Evolutionary conservation across 2,797 vertebrate species (phyloP).

Genomic region (Sitta carolinensis): DNA sequence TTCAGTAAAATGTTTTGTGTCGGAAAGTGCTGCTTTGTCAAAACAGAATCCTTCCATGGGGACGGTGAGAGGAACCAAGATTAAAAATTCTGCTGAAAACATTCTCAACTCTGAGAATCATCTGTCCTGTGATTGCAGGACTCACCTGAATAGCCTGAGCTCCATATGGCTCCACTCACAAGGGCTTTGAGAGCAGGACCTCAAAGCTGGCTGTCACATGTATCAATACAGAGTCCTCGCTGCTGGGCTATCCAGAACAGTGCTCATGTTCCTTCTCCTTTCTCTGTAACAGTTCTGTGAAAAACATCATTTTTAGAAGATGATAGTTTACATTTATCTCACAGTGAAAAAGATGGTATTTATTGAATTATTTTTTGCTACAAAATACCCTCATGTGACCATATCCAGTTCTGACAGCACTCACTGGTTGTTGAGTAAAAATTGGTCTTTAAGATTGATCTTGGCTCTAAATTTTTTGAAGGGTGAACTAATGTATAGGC

Average conservation of each 20-base stretch:
- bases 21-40: background rate
- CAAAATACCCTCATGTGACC: background rate
- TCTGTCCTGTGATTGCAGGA: background rate
- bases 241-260: background rate
- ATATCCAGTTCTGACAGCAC: background rate
- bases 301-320: background rate
- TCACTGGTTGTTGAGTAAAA: background rate
- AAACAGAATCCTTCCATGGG: background rate
- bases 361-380: background rate
- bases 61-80: background rate
- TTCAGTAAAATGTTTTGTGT: background rate
- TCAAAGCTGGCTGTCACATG: background rate
- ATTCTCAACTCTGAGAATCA: background rate
- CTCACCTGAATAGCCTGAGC: background rate
- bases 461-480: background rate
- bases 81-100: background rate
- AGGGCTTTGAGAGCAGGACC: background rate
- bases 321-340: background rate
- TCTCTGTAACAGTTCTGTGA: background rate
- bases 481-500: background rate
- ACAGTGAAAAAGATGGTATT: background rate
- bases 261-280: background rate
- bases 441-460: background rate
- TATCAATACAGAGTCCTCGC: background rate
- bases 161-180: accelerated